A percentile compares a stretch with the other conserved stretches of the same genome.
Evolutionary conservation across 64 coral and sea anemone species (phyloP).

Genomic region (Porites australiensis): DNA sequence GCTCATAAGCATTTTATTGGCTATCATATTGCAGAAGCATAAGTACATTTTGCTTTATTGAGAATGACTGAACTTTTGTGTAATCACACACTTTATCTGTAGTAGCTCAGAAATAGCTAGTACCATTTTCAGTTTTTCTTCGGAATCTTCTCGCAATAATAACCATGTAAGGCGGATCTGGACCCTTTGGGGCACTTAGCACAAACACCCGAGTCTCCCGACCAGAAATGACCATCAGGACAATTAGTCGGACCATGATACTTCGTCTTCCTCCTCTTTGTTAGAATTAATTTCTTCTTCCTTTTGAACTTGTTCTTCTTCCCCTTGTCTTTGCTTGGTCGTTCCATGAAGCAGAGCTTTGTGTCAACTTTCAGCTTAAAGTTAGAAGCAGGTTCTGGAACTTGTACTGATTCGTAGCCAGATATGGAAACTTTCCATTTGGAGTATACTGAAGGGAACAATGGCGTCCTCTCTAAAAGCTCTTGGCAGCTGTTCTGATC

Average conservation of each 20-base stretch:
- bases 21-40: too few relatives aligned
- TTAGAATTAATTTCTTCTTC: not conserved
- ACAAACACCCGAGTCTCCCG: not conserved
- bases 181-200: not conserved
- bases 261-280: not conserved
- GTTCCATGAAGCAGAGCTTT: constrained; percentile 18
- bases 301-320: not conserved
- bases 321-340: not conserved
- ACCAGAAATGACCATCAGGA: not conserved
- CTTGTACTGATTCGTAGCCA: constrained; percentile 5
- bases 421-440: constrained; percentile 1
- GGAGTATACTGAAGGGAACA: constrained; percentile 36
- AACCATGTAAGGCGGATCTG: constrained; percentile 19
- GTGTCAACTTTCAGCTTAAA: constrained; percentile 39
- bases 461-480: constrained; percentile 21
- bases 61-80: too few relatives aligned
- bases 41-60: too few relatives aligned
- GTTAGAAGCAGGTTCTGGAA: constrained; percentile 14
- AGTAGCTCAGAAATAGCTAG: too few relatives aligned
- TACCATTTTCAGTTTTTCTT: too few relatives aligned
- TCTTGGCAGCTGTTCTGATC: constrained; percentile 50
- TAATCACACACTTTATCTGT: too few relatives aligned
- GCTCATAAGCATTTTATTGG: too few relatives aligned
- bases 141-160: constrained; percentile 15
- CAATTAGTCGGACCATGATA: not conserved